Conservation (phyloP, 2,888 invertebrate species). For the Tortricodes alternella region DNA sequence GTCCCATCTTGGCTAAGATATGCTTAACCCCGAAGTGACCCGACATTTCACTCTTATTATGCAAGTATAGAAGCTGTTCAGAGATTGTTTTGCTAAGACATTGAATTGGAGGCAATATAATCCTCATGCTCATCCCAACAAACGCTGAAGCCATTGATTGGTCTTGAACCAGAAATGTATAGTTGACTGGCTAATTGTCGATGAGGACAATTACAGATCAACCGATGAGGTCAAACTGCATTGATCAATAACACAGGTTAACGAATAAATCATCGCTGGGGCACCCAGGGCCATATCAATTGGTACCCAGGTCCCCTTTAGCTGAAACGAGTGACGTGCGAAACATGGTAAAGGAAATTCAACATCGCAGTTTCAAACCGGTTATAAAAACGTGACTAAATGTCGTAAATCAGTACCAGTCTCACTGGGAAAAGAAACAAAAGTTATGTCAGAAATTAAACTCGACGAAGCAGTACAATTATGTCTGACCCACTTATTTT, state of each 20-base stretch:
- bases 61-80: too few relatives aligned
- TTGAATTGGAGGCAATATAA: neutral
- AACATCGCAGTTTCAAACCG: conserved; percentile 36
- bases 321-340: conserved; percentile 43
- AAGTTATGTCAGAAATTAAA: conserved; percentile 9
- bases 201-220: conserved; percentile 43
- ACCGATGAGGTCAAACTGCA: conserved; percentile 69
- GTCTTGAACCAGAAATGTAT: conserved; percentile 5
- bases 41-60: too few relatives aligned
- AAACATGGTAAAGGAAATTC: conserved; percentile 40
- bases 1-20: too few relatives aligned
- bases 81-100: too few relatives aligned
- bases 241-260: conserved; percentile 68
- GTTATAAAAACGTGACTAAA: neutral
- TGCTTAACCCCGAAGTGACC: too few relatives aligned
- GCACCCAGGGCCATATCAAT: conserved; percentile 75
- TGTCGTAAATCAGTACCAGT: neutral
- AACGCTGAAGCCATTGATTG: conserved; percentile 2
- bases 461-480: conserved; percentile 25
- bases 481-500: conserved; percentile 32
- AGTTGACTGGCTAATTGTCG: conserved; percentile 17
- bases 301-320: conserved; percentile 43
- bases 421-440: neutral
- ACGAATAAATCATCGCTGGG: conserved; percentile 73
- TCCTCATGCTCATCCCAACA: neutral